Conservation (phyloP, 2,113 vertebrate species). For the Nycticebus coucang region DNA sequence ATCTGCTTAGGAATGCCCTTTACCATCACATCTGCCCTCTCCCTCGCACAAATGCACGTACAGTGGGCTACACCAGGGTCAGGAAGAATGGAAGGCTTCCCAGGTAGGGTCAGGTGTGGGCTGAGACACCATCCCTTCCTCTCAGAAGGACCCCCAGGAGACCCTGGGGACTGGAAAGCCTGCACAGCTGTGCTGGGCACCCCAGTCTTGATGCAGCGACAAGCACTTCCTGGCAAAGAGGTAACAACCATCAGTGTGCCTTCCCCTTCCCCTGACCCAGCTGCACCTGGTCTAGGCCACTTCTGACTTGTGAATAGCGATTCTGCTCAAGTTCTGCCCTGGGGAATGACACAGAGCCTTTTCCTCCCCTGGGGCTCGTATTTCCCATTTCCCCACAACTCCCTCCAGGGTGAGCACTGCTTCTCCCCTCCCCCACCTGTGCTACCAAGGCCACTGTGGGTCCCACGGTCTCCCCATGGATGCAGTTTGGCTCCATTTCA, state of each 20-base stretch:
- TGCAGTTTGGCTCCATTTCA: background rate
- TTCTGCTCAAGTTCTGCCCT: background rate
- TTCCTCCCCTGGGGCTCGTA: background rate
- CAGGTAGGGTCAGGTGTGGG: background rate
- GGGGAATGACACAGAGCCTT: background rate
- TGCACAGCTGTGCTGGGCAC: slow-evolving; percentile 19
- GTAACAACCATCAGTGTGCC: slow-evolving; percentile 21
- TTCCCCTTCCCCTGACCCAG: background rate
- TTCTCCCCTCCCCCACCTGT: background rate
- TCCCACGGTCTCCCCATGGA: fast-evolving
- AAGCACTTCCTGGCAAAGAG: slow-evolving; percentile 20
- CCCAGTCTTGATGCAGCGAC: background rate
- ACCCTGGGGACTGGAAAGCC: background rate
- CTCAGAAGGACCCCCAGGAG: background rate
- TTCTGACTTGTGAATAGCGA: background rate
- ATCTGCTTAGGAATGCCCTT: background rate
- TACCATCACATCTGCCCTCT: background rate
- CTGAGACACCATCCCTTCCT: slow-evolving; percentile 8
- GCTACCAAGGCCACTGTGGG: background rate
- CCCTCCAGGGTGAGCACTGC: fast-evolving
- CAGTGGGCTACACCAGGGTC: background rate
- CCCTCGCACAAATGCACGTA: background rate
- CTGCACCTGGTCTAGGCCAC: background rate
- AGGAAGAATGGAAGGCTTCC: slow-evolving; percentile 21
- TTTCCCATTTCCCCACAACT: background rate